Evolutionary conservation across 2,888 invertebrate genomes (phyloP).

Genomic region (Nemotelus pantherinus): DNA sequence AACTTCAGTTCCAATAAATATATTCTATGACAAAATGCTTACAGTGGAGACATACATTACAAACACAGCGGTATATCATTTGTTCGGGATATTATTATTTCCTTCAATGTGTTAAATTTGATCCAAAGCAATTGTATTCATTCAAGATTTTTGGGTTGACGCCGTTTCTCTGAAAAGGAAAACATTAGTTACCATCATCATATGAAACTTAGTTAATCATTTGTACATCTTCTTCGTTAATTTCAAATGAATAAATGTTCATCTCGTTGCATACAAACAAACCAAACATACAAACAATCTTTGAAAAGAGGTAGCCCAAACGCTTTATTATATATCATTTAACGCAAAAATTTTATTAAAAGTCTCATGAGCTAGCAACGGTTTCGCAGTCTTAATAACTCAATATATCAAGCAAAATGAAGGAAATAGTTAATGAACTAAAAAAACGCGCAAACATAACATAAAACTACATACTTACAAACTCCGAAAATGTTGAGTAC

Average conservation of each 20-base stretch:
- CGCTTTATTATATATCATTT: neutral
- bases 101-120: neutral
- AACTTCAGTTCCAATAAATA: no score
- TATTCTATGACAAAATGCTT: no score
- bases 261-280: no score
- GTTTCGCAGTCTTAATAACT: no score
- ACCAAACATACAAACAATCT: no score
- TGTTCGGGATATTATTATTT: neutral
- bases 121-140: neutral
- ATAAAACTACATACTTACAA: neutral
- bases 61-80: no score
- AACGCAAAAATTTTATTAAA: neutral
- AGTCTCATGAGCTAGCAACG: neutral
- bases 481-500: neutral
- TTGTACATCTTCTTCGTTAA: neutral
- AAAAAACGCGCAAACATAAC: neutral
- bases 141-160: conserved; percentile 4
- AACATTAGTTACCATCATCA: neutral
- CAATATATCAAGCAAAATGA: neutral
- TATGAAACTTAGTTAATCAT: neutral
- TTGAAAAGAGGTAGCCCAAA: no score
- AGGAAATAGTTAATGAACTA: neutral
- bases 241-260: no score
- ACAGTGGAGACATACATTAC: no score
- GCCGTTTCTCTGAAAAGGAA: conserved; percentile 1